Evolutionary conservation across 2,888 invertebrate species (phyloP), one percentile per base, ranked within the genome.

Genomic region (Platerodrilus igneus): DNA sequence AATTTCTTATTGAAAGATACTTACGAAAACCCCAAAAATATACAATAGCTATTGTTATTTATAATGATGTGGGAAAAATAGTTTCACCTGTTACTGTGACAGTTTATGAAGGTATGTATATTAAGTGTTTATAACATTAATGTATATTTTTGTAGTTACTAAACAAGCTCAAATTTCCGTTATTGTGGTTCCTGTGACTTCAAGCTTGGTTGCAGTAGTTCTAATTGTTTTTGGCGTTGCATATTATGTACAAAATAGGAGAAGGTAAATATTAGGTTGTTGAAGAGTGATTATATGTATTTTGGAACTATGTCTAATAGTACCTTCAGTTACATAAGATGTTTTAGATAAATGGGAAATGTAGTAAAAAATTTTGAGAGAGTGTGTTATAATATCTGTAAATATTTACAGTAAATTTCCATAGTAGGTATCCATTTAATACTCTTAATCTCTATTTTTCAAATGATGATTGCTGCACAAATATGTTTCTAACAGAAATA

Each of bases 91-190:
- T 86, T 8, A 81, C 81, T 7, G 78, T 92, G 25, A 87, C 83
- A 61, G 81, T 90, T 60, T 91, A 89, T 66, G 81, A 89, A 79
- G 86, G 90, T 89, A 67, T n/a, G n/a, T n/a, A n/a, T n/a, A n/a
- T n/a, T n/a, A n/a, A n/a, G n/a, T n/a, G n/a, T n/a, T n/a, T 17
- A 11, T 29, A 10, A 29, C 11, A 11, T 4, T 14, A 11, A 13
- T 14, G 9, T 35, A 22, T 25, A 5, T 45, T 45, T 39, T 22
- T 76, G 25, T 69, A 88, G 90, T 79, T 16, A 78, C 79, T 20
- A 79, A 79, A 43, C 83, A 87, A 60, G 80, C 88, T 1, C 91
- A 90, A 63, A 68, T 92, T 33, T 91, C 91, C 0, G 88, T 91
- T 3, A 88, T 93, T 19, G 83, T 91, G 35, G 86, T 92, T 21